Percentiles rank a stretch among this genome's conserved stretches.
phyloP scores from a whole-genome alignment of 2,113 vertebrate genomes.

The Camelus bactrianus region DNA sequence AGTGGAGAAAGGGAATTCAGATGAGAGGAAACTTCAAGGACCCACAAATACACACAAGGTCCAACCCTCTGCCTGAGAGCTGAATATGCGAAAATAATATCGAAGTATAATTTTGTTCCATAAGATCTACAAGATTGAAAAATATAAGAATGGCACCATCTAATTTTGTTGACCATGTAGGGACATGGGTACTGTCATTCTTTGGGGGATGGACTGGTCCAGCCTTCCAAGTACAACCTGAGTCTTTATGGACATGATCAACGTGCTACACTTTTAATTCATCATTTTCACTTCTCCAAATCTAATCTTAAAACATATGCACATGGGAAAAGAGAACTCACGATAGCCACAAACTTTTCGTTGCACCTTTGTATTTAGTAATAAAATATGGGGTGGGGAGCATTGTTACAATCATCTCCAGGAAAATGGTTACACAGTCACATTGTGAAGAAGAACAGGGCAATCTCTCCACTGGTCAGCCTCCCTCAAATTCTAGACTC shows the following conservation, averaged over 20 bases:
- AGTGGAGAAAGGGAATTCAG: background rate
- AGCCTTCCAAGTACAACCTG: background rate
- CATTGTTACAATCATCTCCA: background rate
- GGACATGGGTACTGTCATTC: background rate
- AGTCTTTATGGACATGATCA: background rate
- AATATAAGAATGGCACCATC: background rate
- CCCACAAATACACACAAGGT: accelerated
- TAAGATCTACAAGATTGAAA: background rate
- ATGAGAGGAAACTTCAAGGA: accelerated
- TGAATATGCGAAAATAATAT: background rate
- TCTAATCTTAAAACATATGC: background rate
- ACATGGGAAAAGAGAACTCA: too few species aligned
- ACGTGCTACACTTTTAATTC: background rate
- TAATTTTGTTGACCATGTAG: background rate
- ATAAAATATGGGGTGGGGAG: background rate
- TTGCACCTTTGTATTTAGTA: background rate
- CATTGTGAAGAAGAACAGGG: accelerated
- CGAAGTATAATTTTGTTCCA: background rate
- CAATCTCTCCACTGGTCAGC: background rate
- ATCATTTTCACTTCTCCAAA: background rate
- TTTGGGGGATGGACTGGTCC: background rate
- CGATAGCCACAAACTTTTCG: background rate
- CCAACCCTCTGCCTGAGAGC: too few species aligned
- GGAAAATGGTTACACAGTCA: accelerated
- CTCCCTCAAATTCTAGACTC: too few species aligned